Evolutionary conservation across 2,888 invertebrate genomes (phyloP), one percentile per base, ranked within the genome.

Genomic region (Cheilosia scutellata): DNA sequence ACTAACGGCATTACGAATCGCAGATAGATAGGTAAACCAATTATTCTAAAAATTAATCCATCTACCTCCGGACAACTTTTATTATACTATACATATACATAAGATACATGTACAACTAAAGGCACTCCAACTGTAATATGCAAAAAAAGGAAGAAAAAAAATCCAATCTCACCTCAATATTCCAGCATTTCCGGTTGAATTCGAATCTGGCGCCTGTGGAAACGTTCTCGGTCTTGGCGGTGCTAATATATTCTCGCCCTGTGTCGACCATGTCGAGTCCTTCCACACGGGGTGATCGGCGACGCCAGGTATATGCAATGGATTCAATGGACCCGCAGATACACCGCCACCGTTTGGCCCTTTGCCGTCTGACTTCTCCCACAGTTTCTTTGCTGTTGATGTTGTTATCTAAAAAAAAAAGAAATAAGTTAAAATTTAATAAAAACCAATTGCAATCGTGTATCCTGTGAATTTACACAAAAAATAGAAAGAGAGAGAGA

Each of bases 251-350:
- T 96, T 95, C 89, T 93, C 93, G 95, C 97, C 96, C 94, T 97
- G 96, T 88, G 97, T 97, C 90, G 97, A 97, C 98, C 98, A 98
- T 89, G 98, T 97, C 77, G 97, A 95, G 93, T 98, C 97, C 89
- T 97, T 95, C 97, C 97, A 98, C 93, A 97, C 96, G 92, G 97
- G 97, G 80, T 91, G 93, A 91, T 95, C 95, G 40, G 94, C 94
- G 55, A 91, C 91, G 89, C 94, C 90, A 90, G 95, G 94, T 90
- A 95, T 93, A 93, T 95, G 94, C 92, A 94, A 91, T 92, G 97
- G 94, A 94, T 97, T 94, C 93, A 95, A 93, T 94, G 95, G 94
- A 92, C 95, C 95, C 88, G 93, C 93, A 6, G 95, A 94, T 75
- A 93, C 93, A 88, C 90, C 90, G 76, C 88, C 89, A 16, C 91